A percentile compares a stretch with the other conserved stretches of the same genome.
Conservation (phyloP, 2,888 invertebrate genomes). For the Apocheima hispidaria region DNA sequence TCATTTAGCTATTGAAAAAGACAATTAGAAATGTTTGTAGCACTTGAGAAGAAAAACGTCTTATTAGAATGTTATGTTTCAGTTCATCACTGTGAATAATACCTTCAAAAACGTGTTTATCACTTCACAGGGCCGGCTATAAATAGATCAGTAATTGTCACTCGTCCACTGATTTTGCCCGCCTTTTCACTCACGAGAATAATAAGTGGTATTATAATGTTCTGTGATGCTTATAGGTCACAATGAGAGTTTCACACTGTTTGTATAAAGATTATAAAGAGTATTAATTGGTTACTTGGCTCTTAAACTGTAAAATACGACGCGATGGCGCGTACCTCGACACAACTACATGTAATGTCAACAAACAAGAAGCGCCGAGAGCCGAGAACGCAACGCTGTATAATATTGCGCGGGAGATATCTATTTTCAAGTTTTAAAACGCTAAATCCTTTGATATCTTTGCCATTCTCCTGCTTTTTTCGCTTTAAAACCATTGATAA, state of each 20-base stretch:
- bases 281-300: conserved; percentile 58
- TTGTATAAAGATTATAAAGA: conserved; percentile 53
- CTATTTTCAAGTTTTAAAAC: conserved; percentile 28
- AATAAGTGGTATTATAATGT: conserved; percentile 50
- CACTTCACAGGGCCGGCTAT: conserved; percentile 72
- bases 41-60: conserved; percentile 44
- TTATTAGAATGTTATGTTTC: conserved; percentile 50
- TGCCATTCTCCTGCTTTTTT: too few relatives aligned
- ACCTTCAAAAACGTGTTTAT: conserved; percentile 61
- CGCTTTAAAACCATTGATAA: not conserved
- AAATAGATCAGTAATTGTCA: conserved; percentile 78
- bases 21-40: conserved; percentile 50
- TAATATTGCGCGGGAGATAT: conserved; percentile 53
- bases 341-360: conserved; percentile 75
- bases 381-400: conserved; percentile 51
- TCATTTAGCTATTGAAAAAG: conserved; percentile 47
- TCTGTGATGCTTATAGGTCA: conserved; percentile 53
- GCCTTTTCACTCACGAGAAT: conserved; percentile 70
- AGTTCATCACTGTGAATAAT: conserved; percentile 45
- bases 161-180: conserved; percentile 79
- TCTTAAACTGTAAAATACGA: conserved; percentile 65
- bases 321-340: conserved; percentile 70
- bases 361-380: conserved; percentile 66
- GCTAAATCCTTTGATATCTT: not conserved
- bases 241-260: conserved; percentile 52